These are phyloP conservation scores for Solenodon paradoxus DNA, from an alignment of 2,113 vertebrate genomes.

Conservation along the genomic window DNA sequence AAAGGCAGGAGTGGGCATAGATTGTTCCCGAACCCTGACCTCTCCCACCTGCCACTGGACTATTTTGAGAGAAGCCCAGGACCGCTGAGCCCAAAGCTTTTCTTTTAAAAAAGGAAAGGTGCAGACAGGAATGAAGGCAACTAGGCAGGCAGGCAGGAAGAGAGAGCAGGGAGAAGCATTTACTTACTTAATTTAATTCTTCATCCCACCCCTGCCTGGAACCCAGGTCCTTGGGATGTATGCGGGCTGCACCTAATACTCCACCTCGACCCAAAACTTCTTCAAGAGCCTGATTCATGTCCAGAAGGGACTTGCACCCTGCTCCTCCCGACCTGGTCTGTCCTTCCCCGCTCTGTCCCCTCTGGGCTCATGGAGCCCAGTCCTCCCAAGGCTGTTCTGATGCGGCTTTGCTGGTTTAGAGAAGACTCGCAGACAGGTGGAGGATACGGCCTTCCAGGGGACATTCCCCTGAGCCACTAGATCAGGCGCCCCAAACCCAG, in stretches of 20 bases:
- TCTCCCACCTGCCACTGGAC: background rate
- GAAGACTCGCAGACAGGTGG: background rate
- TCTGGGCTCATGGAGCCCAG: background rate
- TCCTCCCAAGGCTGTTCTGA: fast-evolving
- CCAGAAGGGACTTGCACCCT: background rate
- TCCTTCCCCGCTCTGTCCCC: background rate
- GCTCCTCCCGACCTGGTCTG: background rate
- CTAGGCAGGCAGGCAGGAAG: too few relatives aligned
- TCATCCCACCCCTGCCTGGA: too few relatives aligned
- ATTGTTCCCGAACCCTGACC: background rate
- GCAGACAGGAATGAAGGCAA: too few relatives aligned
- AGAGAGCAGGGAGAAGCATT: too few relatives aligned
- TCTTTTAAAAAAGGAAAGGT: too few relatives aligned
- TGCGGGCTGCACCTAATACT: too few relatives aligned
- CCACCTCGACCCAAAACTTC: background rate
- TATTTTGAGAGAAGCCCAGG: background rate
- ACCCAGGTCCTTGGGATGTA: too few relatives aligned
- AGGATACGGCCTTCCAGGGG: background rate
- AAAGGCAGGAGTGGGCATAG: background rate
- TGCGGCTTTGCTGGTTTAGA: background rate
- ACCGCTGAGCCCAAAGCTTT: too few relatives aligned
- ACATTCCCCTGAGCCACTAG: background rate
- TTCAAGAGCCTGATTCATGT: background rate
- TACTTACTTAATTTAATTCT: too few relatives aligned
- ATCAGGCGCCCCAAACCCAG: background rate